Base-by-base conservation (phyloP, 2,797 vertebrate genomes). In the Mormyrus hasselquistii region DNA sequence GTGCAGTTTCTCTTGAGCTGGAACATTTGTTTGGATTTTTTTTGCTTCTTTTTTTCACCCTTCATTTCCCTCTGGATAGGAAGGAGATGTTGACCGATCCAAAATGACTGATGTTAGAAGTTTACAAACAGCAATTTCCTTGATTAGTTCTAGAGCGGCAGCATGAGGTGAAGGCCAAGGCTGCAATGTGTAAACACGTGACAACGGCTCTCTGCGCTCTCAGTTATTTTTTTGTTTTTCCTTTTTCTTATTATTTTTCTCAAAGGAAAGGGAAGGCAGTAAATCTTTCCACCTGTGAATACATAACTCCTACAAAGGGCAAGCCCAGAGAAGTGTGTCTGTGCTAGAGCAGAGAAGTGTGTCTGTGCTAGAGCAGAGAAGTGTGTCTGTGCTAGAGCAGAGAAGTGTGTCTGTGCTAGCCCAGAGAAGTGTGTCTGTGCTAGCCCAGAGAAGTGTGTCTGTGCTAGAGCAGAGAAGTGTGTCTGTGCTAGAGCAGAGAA, bases 71-170 rank as follows among this genome's bases (percentile, higher is more conserved):
- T 44, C 87, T 90, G 91, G 86, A 91, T 94, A 92, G 92, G 93
- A 92, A 92, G 89, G 38, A 83, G 85, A 52, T 73, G 90, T 89
- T 89, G 89, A 49, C 38, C 25, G 47, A 93, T 94, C 90, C 44
- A 92, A 92, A 90, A 69, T 79, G 85, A 57, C 90, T 93, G 91
- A 94, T 93, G 91, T 90, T 90, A 90, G 88, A 92, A 90, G 92
- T 93, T 94, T 93, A 89, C 90, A 92, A 95, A 96, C 94, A 94
- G 94, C 91, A 90, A 92, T 94, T 95, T 94, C 90, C 92, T 92
- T 92, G 90, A 94, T 91, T 93, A 90, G 87, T 84, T 52, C 89
- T 88, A 91, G 93, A 90, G 91, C 93, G 91, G 93, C 89, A 91
- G 88, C 92, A 88, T 90, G 90, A 25, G 44, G 92, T 89, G 57